Evolutionary conservation across 2,888 invertebrate species (phyloP), one percentile per base, ranked within the genome.

Genomic region (Nomada fucata): DNA sequence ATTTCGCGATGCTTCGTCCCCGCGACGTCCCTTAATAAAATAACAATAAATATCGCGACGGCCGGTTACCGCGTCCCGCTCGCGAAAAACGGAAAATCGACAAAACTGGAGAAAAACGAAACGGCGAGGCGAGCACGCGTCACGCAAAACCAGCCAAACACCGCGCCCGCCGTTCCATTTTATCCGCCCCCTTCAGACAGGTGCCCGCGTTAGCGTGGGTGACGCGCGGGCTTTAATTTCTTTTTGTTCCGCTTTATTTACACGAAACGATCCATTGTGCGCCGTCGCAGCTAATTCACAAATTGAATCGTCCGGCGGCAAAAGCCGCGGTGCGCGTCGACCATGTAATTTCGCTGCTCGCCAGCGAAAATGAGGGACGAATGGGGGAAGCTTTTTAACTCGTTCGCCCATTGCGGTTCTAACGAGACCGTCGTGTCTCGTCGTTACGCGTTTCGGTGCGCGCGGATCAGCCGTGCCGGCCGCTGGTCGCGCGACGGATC

Each of bases 341-440:
- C 81, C 83, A 61, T 82, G 85, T 87, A 86, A 87, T 86, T 86
- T 83, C 78, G 83, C 85, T 79, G 75, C 61, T 78, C 76, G 78
- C 79, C 59, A 79, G 82, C 64, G 85, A 85, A 87, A 87, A 86
- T 86, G 84, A 78, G 53, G 20, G n/a, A 13, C 13, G 36, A 1
- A 26, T 13, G 13, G 42, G 23, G 44, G 53, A 71, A 67, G 86
- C 63, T 86, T 87, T 87, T 87, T 86, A 87, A 86, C 86, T 79
- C 81, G 81, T 86, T 86, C 84, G 86, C 84, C 68, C 82, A 82
- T 84, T 84, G 84, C 79, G 86, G 84, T 79, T 82, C 84, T 86
- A 86, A 86, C 86, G 82, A 86, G 86, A 64, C 82, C 74, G 74
- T 65, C 76, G 60, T 61, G 69, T 67, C 67, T 82, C 75, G 57